Evolutionary conservation across 2,888 invertebrate species (phyloP), one percentile per base, ranked within the genome.

Genomic region (Ctenicera cuprea): DNA sequence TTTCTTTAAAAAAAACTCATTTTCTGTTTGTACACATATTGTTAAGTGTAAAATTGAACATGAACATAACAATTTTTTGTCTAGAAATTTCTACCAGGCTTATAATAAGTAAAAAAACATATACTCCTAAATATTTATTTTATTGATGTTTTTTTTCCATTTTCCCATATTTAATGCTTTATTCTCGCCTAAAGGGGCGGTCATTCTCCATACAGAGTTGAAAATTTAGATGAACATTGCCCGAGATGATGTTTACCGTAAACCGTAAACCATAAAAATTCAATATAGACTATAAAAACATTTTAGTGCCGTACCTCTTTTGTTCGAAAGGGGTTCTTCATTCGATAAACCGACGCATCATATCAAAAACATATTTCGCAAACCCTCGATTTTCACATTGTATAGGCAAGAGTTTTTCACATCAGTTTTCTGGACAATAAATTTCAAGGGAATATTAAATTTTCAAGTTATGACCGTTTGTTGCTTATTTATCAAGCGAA

Each of bases 221-320:
- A 8, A 9, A 5, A 33, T 33, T 33, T 33, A 33, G 48, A 48
- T 0, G 18, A 22, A 38, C 18, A 14, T 59, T 59, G n/a, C 5
- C 38, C 16, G 38, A 59, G 16, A 5, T 59, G 38, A 14, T 16
- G 38, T 16, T 37, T 38, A 59, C 59, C 22, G 38, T 59, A 59
- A 37, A 22, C 18, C 38, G 59, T 20, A 38, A 38, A 30, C 59
- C 18, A 59, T 59, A 59, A 59, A 59, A 38, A 59, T 59, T 59
- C 33, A 59, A 41, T 59, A 59, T 22, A 20, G 18, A 20, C 59
- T 18, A 33, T 59, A 59, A 59, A 59, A 59, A 59, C 30, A 59
- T 41, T 57, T 59, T 38, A 59, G 59, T 59, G 16, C 59, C 38
- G 22, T 59, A 14, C 59, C 38, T 59, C 59, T 38, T 54, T 59